Evolutionary conservation across 2,113 vertebrate genomes (phyloP).

Genomic region (Tamias sibiricus): DNA sequence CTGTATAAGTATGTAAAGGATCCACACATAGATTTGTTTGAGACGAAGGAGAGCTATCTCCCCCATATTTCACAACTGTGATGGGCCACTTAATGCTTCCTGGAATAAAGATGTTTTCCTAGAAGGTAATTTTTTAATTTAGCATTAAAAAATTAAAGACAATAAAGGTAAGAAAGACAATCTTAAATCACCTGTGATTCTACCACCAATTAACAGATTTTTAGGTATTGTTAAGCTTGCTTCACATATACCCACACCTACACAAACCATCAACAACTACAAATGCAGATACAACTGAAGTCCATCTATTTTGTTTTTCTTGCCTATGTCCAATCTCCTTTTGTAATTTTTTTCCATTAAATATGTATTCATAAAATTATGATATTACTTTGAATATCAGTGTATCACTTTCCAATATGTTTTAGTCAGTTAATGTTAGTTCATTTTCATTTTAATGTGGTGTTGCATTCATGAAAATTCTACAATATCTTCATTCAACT

Average conservation of each 20-base stretch:
- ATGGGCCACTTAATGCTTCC: background rate
- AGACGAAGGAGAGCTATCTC: background rate
- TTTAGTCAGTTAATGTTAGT: background rate
- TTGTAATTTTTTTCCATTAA: constrained; percentile 3
- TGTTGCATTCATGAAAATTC: background rate
- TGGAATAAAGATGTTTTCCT: background rate
- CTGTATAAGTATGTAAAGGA: background rate
- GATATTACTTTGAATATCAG: background rate
- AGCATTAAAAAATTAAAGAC: background rate
- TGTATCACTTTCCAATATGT: background rate
- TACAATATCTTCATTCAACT: background rate
- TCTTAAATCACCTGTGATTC: background rate
- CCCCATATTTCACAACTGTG: background rate
- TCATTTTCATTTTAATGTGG: background rate
- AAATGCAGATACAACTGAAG: background rate
- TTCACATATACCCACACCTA: background rate
- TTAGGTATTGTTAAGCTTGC: background rate
- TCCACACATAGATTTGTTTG: background rate
- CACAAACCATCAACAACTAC: background rate
- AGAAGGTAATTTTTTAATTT: background rate
- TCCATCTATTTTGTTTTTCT: background rate
- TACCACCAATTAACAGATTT: constrained; percentile 10
- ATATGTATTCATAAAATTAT: background rate
- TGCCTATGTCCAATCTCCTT: background rate
- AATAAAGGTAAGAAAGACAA: background rate